Evolutionary conservation across 2,888 invertebrate genomes (phyloP), one percentile per base, ranked within the genome.

Genomic region (Lamproptera curius): DNA sequence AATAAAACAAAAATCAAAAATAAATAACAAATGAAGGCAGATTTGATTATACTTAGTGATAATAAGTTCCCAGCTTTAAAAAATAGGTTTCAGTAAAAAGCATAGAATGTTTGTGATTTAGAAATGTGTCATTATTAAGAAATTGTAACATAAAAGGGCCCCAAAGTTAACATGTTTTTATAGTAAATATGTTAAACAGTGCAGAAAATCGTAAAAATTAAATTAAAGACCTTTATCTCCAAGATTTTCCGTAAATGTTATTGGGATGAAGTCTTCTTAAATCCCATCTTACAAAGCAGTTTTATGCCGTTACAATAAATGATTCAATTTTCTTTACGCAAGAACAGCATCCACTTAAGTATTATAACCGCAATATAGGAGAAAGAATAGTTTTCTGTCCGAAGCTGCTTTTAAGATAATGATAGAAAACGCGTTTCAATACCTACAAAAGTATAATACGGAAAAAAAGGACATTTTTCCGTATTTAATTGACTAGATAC

Each of bases 331-430:
- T 34, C 38, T 48, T 23, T 48, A 50, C 44, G 49, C 49, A 50
- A 48, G 42, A 48, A 40, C 36, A 50, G 36, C 36, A 44, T 37
- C 44, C 40, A 41, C 49, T 50, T 50, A 35, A 50, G 82, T 84
- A 85, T 86, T 87, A 87, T 83, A 82, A 83, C 77, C 80, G 86
- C 76, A 83, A 84, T 83, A 82, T 76, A 78, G 62, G 74, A 31
- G 72, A 75, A 73, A 73, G 80, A 84, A 85, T 84, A 84, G 86
- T 87, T 87, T 86, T 85, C 83, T 79, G 83, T 85, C 84, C 31
- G 26, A 23, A 46, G 35, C 39, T 87, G 76, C 82, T 84, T 85
- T 85, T 84, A 84, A 83, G 83, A 84, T 86, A 86, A 86, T 83
- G 83, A 84, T 73, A 75, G 77, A 74, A 78, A 84, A 82, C 75